Evolutionary conservation across 2,113 vertebrate species (phyloP).

Genomic region (Bos javanicus): DNA sequence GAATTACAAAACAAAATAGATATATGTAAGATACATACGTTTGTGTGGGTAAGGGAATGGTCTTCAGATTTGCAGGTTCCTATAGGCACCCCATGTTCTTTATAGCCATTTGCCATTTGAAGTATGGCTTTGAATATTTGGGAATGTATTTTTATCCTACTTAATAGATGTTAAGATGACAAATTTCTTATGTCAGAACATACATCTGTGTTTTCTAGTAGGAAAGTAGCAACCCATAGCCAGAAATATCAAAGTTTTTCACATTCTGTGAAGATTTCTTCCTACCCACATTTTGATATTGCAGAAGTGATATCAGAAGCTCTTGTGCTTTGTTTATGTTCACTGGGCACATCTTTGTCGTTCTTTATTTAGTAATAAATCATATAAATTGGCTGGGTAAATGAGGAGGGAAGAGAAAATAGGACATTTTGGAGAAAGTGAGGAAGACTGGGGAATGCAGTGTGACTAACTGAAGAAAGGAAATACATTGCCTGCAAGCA

Average conservation of each 20-base stretch:
- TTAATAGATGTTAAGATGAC: not conserved
- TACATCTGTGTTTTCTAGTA: not conserved
- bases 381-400: not conserved
- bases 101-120: not conserved
- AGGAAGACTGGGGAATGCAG: not conserved
- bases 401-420: slow-evolving; percentile 2
- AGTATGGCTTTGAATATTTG: not conserved
- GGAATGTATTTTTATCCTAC: not conserved
- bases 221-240: not conserved
- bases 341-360: not conserved
- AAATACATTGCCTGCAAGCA: not conserved
- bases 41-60: not conserved
- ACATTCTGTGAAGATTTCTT: not conserved
- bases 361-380: slow-evolving; percentile 20
- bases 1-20: not conserved
- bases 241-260: slow-evolving; percentile 5
- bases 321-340: not conserved
- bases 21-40: not conserved
- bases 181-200: not conserved
- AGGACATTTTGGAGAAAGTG: slow-evolving; percentile 14
- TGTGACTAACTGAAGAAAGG: not conserved
- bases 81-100: not conserved
- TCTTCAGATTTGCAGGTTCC: not conserved
- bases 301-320: not conserved
- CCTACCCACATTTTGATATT: not conserved